Percentiles rank a stretch among this genome's conserved stretches.
These are phyloP conservation scores for Cariama cristata DNA, from an alignment of 2,113 vertebrate species.

Conservation along the genomic window DNA sequence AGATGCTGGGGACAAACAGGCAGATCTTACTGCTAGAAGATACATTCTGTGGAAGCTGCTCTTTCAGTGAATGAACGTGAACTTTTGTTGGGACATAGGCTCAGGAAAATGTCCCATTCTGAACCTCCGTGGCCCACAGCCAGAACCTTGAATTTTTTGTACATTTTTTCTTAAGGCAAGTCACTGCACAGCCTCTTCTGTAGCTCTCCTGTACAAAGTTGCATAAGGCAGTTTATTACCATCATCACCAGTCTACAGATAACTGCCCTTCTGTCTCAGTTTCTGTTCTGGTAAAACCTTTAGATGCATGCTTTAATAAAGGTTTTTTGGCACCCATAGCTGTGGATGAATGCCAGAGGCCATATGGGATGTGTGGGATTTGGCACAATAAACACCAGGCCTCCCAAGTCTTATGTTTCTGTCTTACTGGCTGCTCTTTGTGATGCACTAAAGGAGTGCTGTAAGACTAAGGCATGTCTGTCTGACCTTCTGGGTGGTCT, in stretches of 20 bases:
- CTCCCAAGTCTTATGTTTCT: not conserved
- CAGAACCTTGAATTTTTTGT: not conserved
- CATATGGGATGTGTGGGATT: not conserved
- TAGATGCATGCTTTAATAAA: not conserved
- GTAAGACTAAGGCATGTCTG: not conserved
- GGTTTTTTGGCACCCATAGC: not conserved
- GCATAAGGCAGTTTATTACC: not conserved
- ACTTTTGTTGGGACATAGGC: fast-evolving
- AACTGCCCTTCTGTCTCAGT: not conserved
- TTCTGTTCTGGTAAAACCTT: not conserved
- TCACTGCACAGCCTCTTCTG: not conserved
- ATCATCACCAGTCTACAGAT: not conserved
- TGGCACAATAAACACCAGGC: not conserved
- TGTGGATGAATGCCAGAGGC: not conserved
- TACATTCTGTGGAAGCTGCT: not conserved
- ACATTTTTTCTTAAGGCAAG: not conserved
- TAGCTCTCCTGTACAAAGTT: not conserved
- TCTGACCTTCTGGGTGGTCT: not conserved
- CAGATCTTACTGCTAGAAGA: not conserved
- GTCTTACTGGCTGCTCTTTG: not conserved
- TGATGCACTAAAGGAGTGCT: not conserved
- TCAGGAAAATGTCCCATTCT: not conserved
- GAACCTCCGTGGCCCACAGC: not conserved
- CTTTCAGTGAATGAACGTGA: not conserved
- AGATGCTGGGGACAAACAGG: not conserved